Base-by-base conservation (phyloP, 1,140 invertebrate genomes). In the Dreissena rostriformis region DNA sequence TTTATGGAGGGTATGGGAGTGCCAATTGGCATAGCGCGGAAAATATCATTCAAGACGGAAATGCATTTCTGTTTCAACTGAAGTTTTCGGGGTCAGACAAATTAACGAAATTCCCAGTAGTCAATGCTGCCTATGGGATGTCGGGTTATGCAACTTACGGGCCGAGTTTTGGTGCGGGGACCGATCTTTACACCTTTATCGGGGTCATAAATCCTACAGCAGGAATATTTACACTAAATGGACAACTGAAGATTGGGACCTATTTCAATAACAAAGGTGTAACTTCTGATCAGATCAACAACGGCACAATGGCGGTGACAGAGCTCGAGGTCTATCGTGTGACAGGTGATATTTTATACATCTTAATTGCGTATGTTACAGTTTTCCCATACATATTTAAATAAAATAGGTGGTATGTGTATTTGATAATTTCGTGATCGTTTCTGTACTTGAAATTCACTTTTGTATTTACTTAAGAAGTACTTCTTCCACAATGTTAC, bases 1-100 rank as follows among this genome's bases (percentile, higher is more conserved):
- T 87, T n/a, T 87, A 82, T 75, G 86, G 86, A 7, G 86, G 86
- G 1, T 87, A 85, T 57, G 78, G 77, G 11, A 28, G 61, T 14
- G 28, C 70, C 49, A 28, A 49, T 17, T 87, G 86, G 86, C 24
- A 70, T 19, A 19, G 61, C 24, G 49, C 28, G 8, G 63, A 53
- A 24, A 26, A 28, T 17, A 81, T 81, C 51, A 61, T 70, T 26
- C 22, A 65, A 17, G 74, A 85, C 65, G 65, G 39, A 7, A 78
- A 68, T 12, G 83, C 87, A 53, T 88, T 88, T 71, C 52, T 88
- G 22, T 88, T 83, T 53, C 76, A 65, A 14, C 24, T 86, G 72
- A 15, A 67, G 11, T 85, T 57, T 55, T 75, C 65, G 12, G 72
- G 72, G 6, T 51, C 24, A 17, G 28, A 15, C 17, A 72, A 28